Conservation (phyloP, 2,113 vertebrate genomes). For the Pungitius pungitius region DNA sequence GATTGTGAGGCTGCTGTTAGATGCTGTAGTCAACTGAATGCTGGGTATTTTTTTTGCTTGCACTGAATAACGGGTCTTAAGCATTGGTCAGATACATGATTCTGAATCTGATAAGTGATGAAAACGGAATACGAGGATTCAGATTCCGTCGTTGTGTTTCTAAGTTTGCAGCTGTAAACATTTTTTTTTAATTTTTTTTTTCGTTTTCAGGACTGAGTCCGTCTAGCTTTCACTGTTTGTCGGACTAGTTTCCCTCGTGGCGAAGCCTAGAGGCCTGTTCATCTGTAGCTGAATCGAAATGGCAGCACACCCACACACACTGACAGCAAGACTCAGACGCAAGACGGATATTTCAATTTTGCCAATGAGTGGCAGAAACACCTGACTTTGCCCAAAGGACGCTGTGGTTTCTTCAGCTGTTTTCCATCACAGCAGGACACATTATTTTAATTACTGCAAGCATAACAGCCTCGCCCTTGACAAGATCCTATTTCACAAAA, state of each 20-base stretch:
- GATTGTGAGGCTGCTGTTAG: conserved; percentile 7
- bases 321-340: not conserved
- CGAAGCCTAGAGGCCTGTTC: not conserved
- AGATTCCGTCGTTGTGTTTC: not conserved
- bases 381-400: not conserved
- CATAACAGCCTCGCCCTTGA: conserved; percentile 1
- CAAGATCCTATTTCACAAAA: conserved; percentile 3
- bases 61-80: not conserved
- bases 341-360: conserved; percentile 24
- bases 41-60: conserved; percentile 12
- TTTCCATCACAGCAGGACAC: not conserved
- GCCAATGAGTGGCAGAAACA: not conserved
- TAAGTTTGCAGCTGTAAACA: not conserved
- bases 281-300: conserved; percentile 51
- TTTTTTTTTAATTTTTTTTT: not conserved
- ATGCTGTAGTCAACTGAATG: conserved; percentile 23
- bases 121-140: not conserved
- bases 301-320: conserved; percentile 49
- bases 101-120: not conserved
- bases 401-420: not conserved
- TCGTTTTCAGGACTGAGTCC: not conserved
- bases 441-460: not conserved
- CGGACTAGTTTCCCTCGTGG: not conserved
- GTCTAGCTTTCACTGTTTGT: not conserved
- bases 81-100: not conserved